A percentile compares a stretch with the other conserved stretches of the same genome.
phyloP scores from a whole-genome alignment of 1,140 invertebrate species.

The Megathymus violae region DNA sequence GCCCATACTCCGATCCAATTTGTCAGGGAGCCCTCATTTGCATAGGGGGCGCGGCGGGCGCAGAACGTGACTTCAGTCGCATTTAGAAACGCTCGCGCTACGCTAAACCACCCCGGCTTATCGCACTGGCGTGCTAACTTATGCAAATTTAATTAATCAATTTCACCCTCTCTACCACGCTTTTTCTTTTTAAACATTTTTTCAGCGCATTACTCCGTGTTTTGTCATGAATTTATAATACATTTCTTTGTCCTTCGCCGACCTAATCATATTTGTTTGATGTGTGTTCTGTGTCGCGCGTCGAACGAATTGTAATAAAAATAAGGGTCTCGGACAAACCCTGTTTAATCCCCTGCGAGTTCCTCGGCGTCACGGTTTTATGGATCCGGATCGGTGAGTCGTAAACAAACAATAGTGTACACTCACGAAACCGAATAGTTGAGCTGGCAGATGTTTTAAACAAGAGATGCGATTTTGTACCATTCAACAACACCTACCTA shows the following conservation, averaged over 20 bases:
- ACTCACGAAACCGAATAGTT: conserved; percentile 23
- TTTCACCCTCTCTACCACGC: conserved; percentile 61
- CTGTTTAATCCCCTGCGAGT: conserved; percentile 60
- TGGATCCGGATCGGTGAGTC: conserved; percentile 50
- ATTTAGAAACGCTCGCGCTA: conserved; percentile 61
- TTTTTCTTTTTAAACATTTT: conserved; percentile 48
- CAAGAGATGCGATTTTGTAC: conserved; percentile 19
- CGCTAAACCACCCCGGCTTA: conserved; percentile 61
- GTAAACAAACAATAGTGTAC: conserved; percentile 50
- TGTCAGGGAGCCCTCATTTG: conserved; percentile 71
- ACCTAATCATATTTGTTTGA: conserved; percentile 31
- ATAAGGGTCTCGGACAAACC: conserved; percentile 57
- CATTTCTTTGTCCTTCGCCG: conserved; percentile 45
- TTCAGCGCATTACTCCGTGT: conserved; percentile 37
- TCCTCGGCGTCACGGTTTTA: conserved; percentile 47
- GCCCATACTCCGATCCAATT: conserved; percentile 66
- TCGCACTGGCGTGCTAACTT: conserved; percentile 74
- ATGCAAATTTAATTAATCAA: conserved; percentile 82
- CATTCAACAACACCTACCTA: neutral
- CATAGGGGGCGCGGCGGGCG: conserved; percentile 55
- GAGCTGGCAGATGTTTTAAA: conserved; percentile 22
- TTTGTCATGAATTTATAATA: conserved; percentile 51
- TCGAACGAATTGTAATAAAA: conserved; percentile 68
- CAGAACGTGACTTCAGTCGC: conserved; percentile 72
- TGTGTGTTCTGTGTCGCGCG: conserved; percentile 52